Conservation (phyloP, 1,140 invertebrate genomes). For the Zaprionus ghesquierei region DNA sequence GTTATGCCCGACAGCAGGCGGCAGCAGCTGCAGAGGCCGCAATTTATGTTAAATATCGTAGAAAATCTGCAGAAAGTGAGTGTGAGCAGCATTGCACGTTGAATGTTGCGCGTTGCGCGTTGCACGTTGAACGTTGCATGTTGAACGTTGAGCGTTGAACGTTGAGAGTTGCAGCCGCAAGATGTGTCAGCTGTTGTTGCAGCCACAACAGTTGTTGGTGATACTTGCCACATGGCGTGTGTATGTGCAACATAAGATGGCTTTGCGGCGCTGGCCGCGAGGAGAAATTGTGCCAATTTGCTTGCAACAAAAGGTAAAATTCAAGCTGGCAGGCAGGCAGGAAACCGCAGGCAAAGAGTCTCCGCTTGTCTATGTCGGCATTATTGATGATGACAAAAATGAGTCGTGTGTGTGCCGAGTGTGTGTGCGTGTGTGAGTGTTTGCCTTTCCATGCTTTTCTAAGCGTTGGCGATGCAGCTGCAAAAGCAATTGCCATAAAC, state of each 20-base stretch:
- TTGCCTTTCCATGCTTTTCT: constrained; percentile 44
- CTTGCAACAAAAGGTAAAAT: constrained; percentile 64
- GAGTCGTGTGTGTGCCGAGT: constrained; percentile 46
- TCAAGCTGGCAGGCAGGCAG: constrained; percentile 40
- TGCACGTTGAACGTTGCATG: constrained; percentile 42
- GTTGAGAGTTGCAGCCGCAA: constrained; percentile 19
- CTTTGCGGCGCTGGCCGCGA: constrained; percentile 31
- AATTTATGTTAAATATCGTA: constrained; percentile 73
- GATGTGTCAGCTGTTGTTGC: background rate
- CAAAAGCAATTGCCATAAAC: constrained; percentile 38
- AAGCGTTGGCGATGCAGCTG: constrained; percentile 55
- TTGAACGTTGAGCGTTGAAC: constrained; percentile 41
- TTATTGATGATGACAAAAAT: constrained; percentile 80
- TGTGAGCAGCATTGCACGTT: constrained; percentile 27
- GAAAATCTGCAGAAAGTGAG: constrained; percentile 58
- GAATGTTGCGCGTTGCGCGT: constrained; percentile 36
- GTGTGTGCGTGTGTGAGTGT: background rate
- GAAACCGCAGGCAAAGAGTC: constrained; percentile 43
- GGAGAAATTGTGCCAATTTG: constrained; percentile 80
- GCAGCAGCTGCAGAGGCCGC: constrained; percentile 41
- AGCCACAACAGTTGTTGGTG: constrained; percentile 26
- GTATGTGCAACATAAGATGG: constrained; percentile 66
- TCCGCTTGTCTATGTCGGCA: constrained; percentile 55
- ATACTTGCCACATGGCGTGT: constrained; percentile 54
- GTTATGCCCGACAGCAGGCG: constrained; percentile 26